phyloP scores from a whole-genome alignment of 2,797 vertebrate genomes.

The Pseudomugil tenellus region DNA sequence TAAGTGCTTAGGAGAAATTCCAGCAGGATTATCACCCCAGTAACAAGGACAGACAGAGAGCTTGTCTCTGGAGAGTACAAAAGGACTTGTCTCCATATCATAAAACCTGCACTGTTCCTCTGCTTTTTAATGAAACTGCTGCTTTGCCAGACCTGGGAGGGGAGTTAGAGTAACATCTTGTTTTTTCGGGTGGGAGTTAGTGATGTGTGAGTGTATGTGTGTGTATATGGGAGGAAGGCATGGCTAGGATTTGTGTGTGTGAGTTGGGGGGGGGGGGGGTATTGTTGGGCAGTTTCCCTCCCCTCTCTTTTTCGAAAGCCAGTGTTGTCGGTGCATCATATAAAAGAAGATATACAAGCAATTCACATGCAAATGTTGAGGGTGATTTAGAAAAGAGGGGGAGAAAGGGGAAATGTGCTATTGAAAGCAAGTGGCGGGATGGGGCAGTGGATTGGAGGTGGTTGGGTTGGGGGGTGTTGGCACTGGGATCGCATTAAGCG shows the following conservation, averaged over 20 bases:
- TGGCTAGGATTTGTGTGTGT: conserved; percentile 1
- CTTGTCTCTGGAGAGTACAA: conserved; percentile 78
- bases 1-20: conserved; percentile 83
- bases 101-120: conserved; percentile 79
- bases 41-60: conserved; percentile 80
- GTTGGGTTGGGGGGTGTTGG: conserved; percentile 28
- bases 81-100: conserved; percentile 83
- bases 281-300: conserved; percentile 60
- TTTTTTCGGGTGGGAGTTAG: conserved; percentile 52
- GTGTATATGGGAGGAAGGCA: conserved; percentile 15
- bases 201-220: conserved; percentile 27
- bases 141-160: conserved; percentile 67
- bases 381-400: conserved; percentile 85
- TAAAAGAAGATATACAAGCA: conserved; percentile 90
- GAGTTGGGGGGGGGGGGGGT: conserved; percentile 29
- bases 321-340: conserved; percentile 89
- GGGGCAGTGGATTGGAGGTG: conserved; percentile 45
- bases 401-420: conserved; percentile 84
- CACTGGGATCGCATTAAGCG: conserved; percentile 68
- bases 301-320: conserved; percentile 79
- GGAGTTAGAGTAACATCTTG: conserved; percentile 80
- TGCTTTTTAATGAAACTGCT: conserved; percentile 77
- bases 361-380: conserved; percentile 89
- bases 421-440: conserved; percentile 79
- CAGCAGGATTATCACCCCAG: conserved; percentile 82